Base-by-base conservation (phyloP, 37 sponge, comb jelly and placozoan species). In the Beroe forskalii region DNA sequence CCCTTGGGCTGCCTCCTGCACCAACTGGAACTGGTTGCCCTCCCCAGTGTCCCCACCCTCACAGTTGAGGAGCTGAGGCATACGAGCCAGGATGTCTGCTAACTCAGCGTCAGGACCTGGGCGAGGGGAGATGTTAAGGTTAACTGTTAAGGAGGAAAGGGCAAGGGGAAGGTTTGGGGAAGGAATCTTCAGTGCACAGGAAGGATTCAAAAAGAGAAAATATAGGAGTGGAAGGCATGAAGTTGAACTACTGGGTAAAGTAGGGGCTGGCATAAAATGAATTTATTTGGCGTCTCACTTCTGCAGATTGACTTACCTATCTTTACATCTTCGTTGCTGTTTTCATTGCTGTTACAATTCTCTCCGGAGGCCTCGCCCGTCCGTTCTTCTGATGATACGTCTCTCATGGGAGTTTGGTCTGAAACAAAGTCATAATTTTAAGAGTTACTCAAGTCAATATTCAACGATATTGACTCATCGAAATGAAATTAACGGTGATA, bases 1-100 rank as follows among this genome's bases (percentile, higher is more conserved):
- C 86, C 86, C n/a, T 25, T 80, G 86, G 4, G 86, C 86, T 22
- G 86, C 86, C 60, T 80, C 86, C 86, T 80, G 86, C 28, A 80
- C 86, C 55, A 80, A 23, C 31, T 41, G 44, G 86, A 44, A 44
- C 86, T 80, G 86, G 35, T 25, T 80, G 30, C 55, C 55, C 86
- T 80, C 86, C 31, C 31, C 66, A 0, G 44, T 1, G 8, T 44
- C 86, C 8, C 38, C 76, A n/a, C 86, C 86, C 1, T 80, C 86
- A 64, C 25, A 27, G 86, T 44, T 44, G 8, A 80, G 44, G 55
- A 44, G 86, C 35, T 41, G 86, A 1, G 55, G 44, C 40, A 41
- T 23, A 1, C 55, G 86, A 6, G 55, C 55, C 55, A 80, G 55
- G 55, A 44, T 44, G n/a, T 80, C 55, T 23, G 55, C 55, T 3